Evolutionary conservation across 2,888 invertebrate species (phyloP), one percentile per base, ranked within the genome.

Genomic region (Drosophila anceps): DNA sequence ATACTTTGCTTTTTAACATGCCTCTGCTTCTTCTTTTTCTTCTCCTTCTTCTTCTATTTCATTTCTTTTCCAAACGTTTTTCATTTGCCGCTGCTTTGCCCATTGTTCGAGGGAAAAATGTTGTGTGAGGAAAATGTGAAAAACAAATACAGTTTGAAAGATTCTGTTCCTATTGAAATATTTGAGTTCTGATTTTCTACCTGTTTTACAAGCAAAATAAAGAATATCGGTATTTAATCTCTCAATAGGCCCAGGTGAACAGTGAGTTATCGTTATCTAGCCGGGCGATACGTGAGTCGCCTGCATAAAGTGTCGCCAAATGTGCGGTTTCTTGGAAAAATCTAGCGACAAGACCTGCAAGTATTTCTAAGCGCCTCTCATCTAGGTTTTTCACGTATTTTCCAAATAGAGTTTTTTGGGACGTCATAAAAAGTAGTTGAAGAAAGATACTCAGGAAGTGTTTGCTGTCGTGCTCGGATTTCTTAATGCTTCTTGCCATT

Each of bases 401-500:
- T 31, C 10, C 18, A 64, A 39, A 18, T 33, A 20, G 31, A 46
- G 37, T 5, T n/a, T 33, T 35, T 35, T 29, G 29, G 24, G 68
- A 27, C 44, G 27, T 39, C 15, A 31, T 39, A 46, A 35, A 58
- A 69, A 44, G 48, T 31, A 55, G 10, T n/a, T 2, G 20, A 13
- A 6, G 27, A 27, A 24, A 68, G 57, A 53, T 9, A 39, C 24
- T 12, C 65, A 76, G 81, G 77, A 74, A 76, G 53, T 73, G 73
- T 62, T 54, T 54, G 24, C 7, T n/a, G 62, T 53, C 88, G 81
- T 88, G 86, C 67, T 81, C 61, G 46, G 84, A 20, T 72, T 78
- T 73, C 57, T 69, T 73, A 84, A 83, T 86, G 81, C 57, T 20
- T 65, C 54, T 75, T 79, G 66, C 66, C 74, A 90, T 88, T 82